phyloP scores from a whole-genome alignment of 2,888 invertebrate species.

The Perizoma affinitatum region DNA sequence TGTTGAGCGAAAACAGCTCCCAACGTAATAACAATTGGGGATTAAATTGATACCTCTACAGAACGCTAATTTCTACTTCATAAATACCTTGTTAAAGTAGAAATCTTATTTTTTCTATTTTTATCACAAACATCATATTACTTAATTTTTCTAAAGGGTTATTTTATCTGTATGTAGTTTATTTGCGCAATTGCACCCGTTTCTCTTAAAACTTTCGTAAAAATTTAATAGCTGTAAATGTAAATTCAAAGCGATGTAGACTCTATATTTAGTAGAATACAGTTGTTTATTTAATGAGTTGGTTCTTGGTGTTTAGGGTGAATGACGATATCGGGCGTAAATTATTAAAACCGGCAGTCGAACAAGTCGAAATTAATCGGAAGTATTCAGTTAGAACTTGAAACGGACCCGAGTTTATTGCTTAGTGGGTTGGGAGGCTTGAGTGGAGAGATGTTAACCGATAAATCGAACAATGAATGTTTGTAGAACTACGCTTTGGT shows the following conservation, averaged over 20 bases:
- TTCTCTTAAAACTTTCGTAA: constrained; percentile 44
- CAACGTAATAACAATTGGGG: constrained; percentile 10
- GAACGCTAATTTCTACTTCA: not conserved
- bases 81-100: not conserved
- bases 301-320: constrained; percentile 31
- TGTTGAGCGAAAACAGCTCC: constrained; percentile 8
- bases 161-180: no score
- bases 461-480: constrained; percentile 33
- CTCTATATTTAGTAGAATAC: constrained; percentile 45
- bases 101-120: no score
- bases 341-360: constrained; percentile 72
- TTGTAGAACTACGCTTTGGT: not conserved
- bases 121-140: no score
- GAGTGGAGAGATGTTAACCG: constrained; percentile 17
- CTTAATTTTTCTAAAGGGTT: no score
- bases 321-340: constrained; percentile 50
- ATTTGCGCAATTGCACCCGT: no score
- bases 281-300: constrained; percentile 45
- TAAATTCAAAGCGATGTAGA: constrained; percentile 37
- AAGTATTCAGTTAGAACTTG: constrained; percentile 68
- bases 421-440: constrained; percentile 38
- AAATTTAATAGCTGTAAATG: constrained; percentile 34
- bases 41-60: constrained; percentile 13
- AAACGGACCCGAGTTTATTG: constrained; percentile 56
- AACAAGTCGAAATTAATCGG: constrained; percentile 71